Conservation (phyloP, 2,888 invertebrate genomes). For the Ectemnius cavifrons region DNA sequence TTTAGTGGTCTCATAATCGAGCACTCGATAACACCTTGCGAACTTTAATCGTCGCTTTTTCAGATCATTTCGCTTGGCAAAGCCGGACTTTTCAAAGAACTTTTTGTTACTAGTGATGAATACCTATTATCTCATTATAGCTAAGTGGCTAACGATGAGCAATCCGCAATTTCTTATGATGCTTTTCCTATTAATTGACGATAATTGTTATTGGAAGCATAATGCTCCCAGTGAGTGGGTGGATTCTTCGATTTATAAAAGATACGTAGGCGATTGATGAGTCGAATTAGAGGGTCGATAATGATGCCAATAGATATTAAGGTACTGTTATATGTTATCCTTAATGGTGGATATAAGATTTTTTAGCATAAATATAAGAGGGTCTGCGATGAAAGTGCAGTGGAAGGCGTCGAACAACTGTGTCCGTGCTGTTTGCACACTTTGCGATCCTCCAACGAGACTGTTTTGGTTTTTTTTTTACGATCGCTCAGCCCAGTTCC, state of each 20-base stretch:
- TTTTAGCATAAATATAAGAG: conserved; percentile 9
- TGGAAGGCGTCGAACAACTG: neutral
- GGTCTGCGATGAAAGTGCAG: neutral
- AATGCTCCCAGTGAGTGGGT: neutral
- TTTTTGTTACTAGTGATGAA: too few species aligned
- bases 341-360: conserved; percentile 21
- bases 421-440: neutral
- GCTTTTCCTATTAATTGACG: neutral
- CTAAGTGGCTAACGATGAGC: too few species aligned
- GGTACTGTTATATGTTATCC: conserved; percentile 27
- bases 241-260: neutral
- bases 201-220: neutral
- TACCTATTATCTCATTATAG: too few species aligned
- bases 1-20: neutral
- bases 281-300: conserved; percentile 21
- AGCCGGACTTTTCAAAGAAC: too few species aligned
- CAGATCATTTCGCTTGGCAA: too few species aligned
- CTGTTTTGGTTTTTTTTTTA: neutral
- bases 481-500: conserved; percentile 6
- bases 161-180: neutral
- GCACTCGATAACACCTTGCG: neutral
- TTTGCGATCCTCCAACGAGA: neutral
- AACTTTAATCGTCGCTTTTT: too few species aligned
- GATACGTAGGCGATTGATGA: conserved; percentile 28
- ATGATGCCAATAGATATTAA: too few species aligned